Evolutionary conservation across 2,797 vertebrate genomes (phyloP).

Genomic region (Lacerta agilis): DNA sequence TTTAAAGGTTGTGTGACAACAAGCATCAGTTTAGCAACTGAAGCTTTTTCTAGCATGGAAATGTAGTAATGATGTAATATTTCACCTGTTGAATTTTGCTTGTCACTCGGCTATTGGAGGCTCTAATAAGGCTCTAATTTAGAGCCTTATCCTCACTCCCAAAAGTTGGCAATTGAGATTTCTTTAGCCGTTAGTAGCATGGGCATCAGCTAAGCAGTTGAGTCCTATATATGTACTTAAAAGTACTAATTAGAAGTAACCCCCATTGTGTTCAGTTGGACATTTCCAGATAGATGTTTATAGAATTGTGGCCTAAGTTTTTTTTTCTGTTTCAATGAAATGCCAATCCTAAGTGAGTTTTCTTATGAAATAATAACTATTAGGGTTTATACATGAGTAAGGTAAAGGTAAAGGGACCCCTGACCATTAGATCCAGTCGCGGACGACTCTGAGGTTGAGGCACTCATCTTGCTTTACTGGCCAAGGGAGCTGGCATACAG

Average conservation of each 20-base stretch:
- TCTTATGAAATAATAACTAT: slow-evolving; percentile 17
- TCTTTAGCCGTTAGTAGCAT: slow-evolving; percentile 1
- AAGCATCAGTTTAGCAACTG: slow-evolving; percentile 21
- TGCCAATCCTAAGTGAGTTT: not conserved
- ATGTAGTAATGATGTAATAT: not conserved
- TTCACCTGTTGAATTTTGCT: not conserved
- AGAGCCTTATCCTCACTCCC: not conserved
- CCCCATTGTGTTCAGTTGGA: not conserved
- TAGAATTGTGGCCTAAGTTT: not conserved
- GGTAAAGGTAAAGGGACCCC: too few species aligned
- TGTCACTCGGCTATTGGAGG: not conserved
- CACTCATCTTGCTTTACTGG: too few species aligned
- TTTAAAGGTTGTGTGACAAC: slow-evolving; percentile 1
- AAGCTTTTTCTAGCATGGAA: not conserved
- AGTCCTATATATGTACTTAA: not conserved
- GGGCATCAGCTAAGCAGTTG: not conserved
- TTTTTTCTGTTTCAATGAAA: not conserved
- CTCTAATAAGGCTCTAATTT: not conserved
- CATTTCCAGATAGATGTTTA: not conserved
- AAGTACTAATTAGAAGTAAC: not conserved
- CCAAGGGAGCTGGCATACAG: too few species aligned
- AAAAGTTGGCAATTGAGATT: not conserved
- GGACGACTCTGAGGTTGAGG: too few species aligned
- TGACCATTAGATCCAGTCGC: too few species aligned
- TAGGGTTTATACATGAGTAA: slow-evolving; percentile 27